phyloP scores from a whole-genome alignment of 2,113 vertebrate species.

The Centropristis striata region DNA sequence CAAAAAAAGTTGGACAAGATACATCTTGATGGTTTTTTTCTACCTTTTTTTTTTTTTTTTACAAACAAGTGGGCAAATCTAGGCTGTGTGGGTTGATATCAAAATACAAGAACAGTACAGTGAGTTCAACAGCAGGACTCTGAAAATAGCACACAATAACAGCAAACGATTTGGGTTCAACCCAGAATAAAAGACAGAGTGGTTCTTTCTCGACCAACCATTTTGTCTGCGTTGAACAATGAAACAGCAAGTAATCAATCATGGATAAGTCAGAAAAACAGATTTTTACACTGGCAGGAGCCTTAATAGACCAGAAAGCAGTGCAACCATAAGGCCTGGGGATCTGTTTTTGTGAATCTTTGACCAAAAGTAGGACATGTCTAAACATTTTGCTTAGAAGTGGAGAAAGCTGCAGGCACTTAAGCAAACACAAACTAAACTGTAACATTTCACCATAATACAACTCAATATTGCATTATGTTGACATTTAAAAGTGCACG shows the following conservation, averaged over 20 bases:
- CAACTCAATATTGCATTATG: background rate
- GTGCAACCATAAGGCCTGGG: background rate
- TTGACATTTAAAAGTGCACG: background rate
- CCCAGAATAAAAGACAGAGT: background rate
- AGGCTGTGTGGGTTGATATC: background rate
- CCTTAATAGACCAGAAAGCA: background rate
- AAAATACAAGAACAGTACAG: background rate
- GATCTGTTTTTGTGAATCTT: background rate
- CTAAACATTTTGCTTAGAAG: background rate
- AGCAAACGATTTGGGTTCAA: background rate
- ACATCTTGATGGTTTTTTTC: background rate
- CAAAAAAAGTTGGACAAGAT: background rate
- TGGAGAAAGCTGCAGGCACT: background rate
- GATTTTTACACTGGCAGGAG: constrained; percentile 5
- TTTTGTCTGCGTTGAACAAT: constrained; percentile 12
- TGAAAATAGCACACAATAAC: background rate
- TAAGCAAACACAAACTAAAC: background rate
- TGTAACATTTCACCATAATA: background rate
- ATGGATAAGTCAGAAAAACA: background rate
- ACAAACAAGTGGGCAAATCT: background rate
- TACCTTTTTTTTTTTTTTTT: background rate
- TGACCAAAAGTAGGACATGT: background rate
- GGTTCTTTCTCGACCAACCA: background rate
- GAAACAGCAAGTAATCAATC: constrained; percentile 10
- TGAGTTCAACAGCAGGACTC: background rate